These are phyloP conservation scores for Caranx ignobilis DNA, from an alignment of 2,113 vertebrate genomes.

Conservation along the genomic window DNA sequence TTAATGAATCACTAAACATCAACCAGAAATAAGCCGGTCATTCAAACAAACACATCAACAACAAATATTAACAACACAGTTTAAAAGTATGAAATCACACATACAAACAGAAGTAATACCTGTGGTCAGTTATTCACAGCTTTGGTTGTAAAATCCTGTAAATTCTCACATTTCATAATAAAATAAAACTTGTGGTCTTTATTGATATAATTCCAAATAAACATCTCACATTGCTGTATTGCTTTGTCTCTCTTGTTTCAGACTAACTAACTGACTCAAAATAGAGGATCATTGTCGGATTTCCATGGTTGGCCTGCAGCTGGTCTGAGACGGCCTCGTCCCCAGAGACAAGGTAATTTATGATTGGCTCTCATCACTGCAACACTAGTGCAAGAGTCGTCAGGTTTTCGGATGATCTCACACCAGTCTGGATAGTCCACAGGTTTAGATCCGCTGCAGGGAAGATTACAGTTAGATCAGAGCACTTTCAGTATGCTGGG, in stretches of 20 bases:
- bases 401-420: constrained; percentile 81
- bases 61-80: constrained; percentile 13
- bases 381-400: constrained; percentile 80
- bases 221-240: not conserved
- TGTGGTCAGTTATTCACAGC: not conserved
- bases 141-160: constrained; percentile 6
- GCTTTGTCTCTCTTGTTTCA: not conserved
- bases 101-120: not conserved
- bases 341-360: constrained; percentile 83
- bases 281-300: constrained; percentile 80
- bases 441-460: constrained; percentile 71
- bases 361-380: constrained; percentile 84
- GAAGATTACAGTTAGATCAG: constrained; percentile 9
- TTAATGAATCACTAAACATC: constrained; percentile 29
- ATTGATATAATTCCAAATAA: constrained; percentile 20
- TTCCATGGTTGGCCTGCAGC: constrained; percentile 71
- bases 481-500: not conserved
- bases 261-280: constrained; percentile 52
- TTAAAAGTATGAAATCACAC: constrained; percentile 1
- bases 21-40: constrained; percentile 3
- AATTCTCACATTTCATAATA: not conserved
- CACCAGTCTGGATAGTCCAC: constrained; percentile 87
- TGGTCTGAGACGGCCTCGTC: constrained; percentile 70
- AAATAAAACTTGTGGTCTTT: not conserved
- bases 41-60: constrained; percentile 4